phyloP scores from a whole-genome alignment of 1,140 invertebrate genomes.

The Tigriopus japonicus region DNA sequence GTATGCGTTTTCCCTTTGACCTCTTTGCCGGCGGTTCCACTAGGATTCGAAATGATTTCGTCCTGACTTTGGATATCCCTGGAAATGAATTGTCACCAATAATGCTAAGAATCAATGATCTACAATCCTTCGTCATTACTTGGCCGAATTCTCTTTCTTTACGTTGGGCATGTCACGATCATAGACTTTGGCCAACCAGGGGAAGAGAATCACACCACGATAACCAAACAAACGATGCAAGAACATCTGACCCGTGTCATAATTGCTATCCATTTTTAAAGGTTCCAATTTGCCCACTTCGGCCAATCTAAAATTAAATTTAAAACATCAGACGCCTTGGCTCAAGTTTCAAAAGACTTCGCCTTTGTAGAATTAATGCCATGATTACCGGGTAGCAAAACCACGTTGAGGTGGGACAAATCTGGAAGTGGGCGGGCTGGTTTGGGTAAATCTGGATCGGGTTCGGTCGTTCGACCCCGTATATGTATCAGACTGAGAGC shows the following conservation, averaged over 20 bases:
- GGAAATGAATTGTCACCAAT: neutral
- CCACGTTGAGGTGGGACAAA: too few species aligned
- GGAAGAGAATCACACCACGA: slow-evolving; percentile 81
- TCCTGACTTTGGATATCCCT: neutral
- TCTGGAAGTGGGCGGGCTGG: too few species aligned
- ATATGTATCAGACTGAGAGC: too few species aligned
- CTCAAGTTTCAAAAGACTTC: too few species aligned
- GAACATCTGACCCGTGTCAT: slow-evolving; percentile 86
- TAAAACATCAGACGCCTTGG: too few species aligned
- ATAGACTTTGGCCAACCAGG: slow-evolving; percentile 82
- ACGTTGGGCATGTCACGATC: slow-evolving; percentile 59
- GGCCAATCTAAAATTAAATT: slow-evolving; percentile 32
- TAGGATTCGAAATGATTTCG: neutral
- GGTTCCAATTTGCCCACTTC: slow-evolving; percentile 58
- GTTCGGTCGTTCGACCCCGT: too few species aligned
- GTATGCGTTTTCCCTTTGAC: slow-evolving; percentile 73
- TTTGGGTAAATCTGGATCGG: too few species aligned
- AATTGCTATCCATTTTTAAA: slow-evolving; percentile 67
- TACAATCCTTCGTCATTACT: neutral
- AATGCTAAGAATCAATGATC: too few species aligned
- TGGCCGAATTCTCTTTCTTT: slow-evolving; percentile 27
- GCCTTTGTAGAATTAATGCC: too few species aligned
- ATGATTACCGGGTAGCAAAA: too few species aligned
- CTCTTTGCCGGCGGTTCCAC: slow-evolving; percentile 44
- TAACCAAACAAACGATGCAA: slow-evolving; percentile 89